phyloP scores from a whole-genome alignment of 1,140 invertebrate species.

The Psilanteris sp. region DNA sequence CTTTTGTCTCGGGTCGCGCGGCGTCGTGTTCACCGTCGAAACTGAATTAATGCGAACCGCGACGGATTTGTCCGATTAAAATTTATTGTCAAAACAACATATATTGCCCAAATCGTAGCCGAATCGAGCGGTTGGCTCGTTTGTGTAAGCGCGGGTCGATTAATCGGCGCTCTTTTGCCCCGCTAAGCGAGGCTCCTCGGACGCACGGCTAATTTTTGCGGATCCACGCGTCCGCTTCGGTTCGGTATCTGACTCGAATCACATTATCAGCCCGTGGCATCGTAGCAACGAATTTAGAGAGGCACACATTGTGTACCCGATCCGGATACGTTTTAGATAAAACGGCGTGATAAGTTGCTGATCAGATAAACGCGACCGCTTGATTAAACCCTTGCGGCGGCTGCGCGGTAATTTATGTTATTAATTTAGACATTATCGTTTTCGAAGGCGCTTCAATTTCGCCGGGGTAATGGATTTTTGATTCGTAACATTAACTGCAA shows the following conservation, averaged over 20 bases:
- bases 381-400: slow-evolving; percentile 30
- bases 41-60: no score
- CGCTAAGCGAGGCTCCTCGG: no score
- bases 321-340: slow-evolving; percentile 46
- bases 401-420: slow-evolving; percentile 37
- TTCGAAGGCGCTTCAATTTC: background rate
- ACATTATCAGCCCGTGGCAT: slow-evolving; percentile 29
- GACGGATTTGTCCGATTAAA: no score
- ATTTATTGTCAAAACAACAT: no score
- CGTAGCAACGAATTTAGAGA: slow-evolving; percentile 42
- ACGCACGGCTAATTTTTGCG: no score
- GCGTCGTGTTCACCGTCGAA: no score
- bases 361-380: slow-evolving; percentile 45
- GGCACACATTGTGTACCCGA: slow-evolving; percentile 43
- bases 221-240: slow-evolving; percentile 1
- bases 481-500: slow-evolving; percentile 15
- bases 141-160: no score
- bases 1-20: no score
- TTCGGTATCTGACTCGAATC: slow-evolving; percentile 26
- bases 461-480: slow-evolving; percentile 17
- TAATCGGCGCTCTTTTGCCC: no score
- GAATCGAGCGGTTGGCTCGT: no score
- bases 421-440: slow-evolving; percentile 54
- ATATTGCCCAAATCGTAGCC: no score
- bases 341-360: slow-evolving; percentile 32